phyloP scores from a whole-genome alignment of 2,113 vertebrate genomes.

The Chaetura pelagica region DNA sequence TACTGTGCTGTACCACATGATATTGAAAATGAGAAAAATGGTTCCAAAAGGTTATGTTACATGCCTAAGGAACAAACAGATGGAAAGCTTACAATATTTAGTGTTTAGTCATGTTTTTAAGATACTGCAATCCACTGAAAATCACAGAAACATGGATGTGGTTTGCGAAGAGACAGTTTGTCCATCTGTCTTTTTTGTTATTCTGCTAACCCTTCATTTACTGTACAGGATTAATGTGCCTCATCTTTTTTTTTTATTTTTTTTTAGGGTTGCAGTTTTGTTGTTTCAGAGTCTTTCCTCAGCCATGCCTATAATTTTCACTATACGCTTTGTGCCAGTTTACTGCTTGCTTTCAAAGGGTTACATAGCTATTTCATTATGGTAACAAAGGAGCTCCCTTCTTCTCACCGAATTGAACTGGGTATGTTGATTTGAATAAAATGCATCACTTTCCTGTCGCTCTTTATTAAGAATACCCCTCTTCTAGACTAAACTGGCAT shows the following conservation, averaged over 20 bases:
- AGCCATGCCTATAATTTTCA: constrained; percentile 94
- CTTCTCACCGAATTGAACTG: constrained; percentile 91
- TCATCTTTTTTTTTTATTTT: constrained; percentile 8
- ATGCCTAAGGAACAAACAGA: neutral
- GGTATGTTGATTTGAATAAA: constrained; percentile 81
- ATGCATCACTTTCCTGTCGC: neutral
- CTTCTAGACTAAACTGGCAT: neutral
- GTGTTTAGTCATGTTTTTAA: neutral
- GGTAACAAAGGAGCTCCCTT: constrained; percentile 90
- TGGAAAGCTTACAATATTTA: neutral
- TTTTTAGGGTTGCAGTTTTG: constrained; percentile 89
- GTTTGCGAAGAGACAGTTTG: neutral
- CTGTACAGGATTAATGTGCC: neutral
- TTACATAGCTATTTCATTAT: constrained; percentile 91
- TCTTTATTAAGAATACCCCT: neutral
- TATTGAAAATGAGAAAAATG: neutral
- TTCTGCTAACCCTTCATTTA: neutral
- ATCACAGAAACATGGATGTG: neutral
- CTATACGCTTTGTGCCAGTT: constrained; percentile 89
- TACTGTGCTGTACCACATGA: neutral
- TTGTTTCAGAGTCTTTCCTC: constrained; percentile 92
- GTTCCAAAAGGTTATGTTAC: neutral
- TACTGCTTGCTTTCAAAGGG: constrained; percentile 93
- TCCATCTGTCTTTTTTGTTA: neutral
- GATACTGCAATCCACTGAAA: neutral